Evolutionary conservation across 1,140 invertebrate species (phyloP), one percentile per base, ranked within the genome.

Genomic region (Pinna nobilis): DNA sequence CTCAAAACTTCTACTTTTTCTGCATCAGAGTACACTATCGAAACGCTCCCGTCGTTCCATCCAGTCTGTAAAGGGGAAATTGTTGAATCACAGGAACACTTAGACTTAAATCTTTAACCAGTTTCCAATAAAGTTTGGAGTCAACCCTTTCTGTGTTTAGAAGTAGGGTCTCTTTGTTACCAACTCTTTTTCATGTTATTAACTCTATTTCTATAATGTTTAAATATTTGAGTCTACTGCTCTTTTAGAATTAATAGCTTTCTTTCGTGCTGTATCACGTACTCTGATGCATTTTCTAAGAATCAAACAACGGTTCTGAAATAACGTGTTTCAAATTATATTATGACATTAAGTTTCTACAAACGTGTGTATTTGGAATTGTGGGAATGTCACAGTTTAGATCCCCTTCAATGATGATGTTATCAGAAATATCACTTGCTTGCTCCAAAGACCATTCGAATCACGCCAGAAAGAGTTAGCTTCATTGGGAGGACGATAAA

Each of bases 341-440:
- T 39, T 23, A 23, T 53, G 39, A 30, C n/a, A n/a, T 39, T 37
- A 60, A 41, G 41, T 6, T 39, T 23, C 41, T 1, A 37, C 37
- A 39, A 60, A 30, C 11, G 4, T 32, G 25, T 65, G 61, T 50
- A 30, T 25, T 49, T 32, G 18, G 25, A 15, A 65, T 13, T 5
- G 13, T 33, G 20, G 33, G 20, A 20, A 65, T 32, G 50, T 65
- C 61, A 11, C 49, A 39, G 51, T 70, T 70, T 28, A 70, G n/a
- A 70, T 70, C 55, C 15, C 57, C 67, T 30, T 49, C 32, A 18
- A 70, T 59, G 18, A 70, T 47, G n/a, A 61, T 57, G 18, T 57
- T 61, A 57, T 70, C 67, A 32, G 25, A 61, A n/a, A 18, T 41
- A n/a, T 65, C 61, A 5, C 23, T 50, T n/a, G 41, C 39, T n/a